Evolutionary conservation across 2,113 vertebrate species (phyloP).

Genomic region (Oreochromis aureus): DNA sequence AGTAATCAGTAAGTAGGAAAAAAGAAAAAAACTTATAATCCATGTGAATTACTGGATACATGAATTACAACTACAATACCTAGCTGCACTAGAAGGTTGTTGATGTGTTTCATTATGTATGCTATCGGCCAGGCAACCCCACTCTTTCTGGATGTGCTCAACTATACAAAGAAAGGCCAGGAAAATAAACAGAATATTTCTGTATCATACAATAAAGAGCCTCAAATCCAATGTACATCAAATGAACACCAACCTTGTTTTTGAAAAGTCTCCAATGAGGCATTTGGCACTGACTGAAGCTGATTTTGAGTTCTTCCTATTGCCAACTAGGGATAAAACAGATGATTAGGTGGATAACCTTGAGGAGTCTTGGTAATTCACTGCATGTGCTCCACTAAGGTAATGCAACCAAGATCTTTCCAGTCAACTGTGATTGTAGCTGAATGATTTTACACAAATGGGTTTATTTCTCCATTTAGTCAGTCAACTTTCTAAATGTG

Average conservation of each 20-base stretch:
- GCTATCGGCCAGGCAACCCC: slow-evolving; percentile 37
- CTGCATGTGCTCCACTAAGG: neutral
- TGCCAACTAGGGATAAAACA: slow-evolving; percentile 47
- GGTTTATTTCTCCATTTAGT: neutral
- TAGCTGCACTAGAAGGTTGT: neutral
- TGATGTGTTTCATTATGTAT: slow-evolving; percentile 14
- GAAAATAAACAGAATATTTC: neutral
- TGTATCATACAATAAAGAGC: neutral
- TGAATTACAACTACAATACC: slow-evolving; percentile 32
- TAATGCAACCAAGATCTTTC: neutral
- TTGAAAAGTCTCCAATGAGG: slow-evolving; percentile 61
- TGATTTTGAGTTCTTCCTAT: slow-evolving; percentile 59
- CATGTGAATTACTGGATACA: neutral
- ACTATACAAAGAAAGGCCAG: slow-evolving; percentile 35
- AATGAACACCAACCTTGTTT: slow-evolving; percentile 58
- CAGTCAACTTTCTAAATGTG: neutral
- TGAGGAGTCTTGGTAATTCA: neutral
- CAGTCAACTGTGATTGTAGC: neutral
- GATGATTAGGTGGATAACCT: neutral
- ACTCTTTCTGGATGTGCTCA: slow-evolving; percentile 56
- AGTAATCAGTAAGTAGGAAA: neutral
- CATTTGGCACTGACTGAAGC: slow-evolving; percentile 41
- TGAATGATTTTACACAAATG: neutral
- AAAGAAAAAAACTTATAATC: neutral
- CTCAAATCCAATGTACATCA: neutral